Base-by-base conservation (phyloP, 2,797 vertebrate genomes). In the Tamandua tetradactyla region DNA sequence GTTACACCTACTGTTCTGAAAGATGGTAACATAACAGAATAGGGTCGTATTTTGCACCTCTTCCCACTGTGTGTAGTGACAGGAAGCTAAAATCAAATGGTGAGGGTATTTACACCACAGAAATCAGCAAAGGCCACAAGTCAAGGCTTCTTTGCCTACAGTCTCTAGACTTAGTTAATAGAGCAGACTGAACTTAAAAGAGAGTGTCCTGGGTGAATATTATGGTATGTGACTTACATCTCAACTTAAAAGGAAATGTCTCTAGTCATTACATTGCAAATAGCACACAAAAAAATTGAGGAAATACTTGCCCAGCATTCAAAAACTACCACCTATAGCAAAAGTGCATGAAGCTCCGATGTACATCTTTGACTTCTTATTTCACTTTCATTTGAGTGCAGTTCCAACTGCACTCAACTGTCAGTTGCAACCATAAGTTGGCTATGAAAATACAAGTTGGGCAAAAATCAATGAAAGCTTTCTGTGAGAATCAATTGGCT, bases 11-110 rank as follows among this genome's bases (percentile, higher is more conserved):
- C 5, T 49, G 1, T 18, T 10, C 3, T 13, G 35, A 47, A 47
- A 47, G 47, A 47, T 22, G 44, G 68, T 40, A 57, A 4, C 3
- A 17, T 2, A 0, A 0, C 0, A 15, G 8, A 12, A 1, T 13
- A 4, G 1, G 27, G 37, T 5, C 27, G 30, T 20, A 12, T 20
- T 4, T 23, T 8, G 3, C 22, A 2, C 13, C 47, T 62, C 74
- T 7, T 17, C 44, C 55, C 6, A 1, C 25, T 32, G 0, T 22
- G 71, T 10, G 40, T 9, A 27, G 68, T 8, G 55, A 59, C 40
- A 2, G 7, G 32, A 11, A 0, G 11, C 3, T 7, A 57, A 59
- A 52, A 30, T 37, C 1, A 18, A 52, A 1, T 0, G 1, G 30
- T 1, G 32, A 47, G 27, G 42, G 49, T 5, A 14, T 35, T 82